Percentiles rank a stretch among this genome's conserved stretches.
Conservation (phyloP, 2,113 vertebrate species). For the Psilopogon haemacephalus region DNA sequence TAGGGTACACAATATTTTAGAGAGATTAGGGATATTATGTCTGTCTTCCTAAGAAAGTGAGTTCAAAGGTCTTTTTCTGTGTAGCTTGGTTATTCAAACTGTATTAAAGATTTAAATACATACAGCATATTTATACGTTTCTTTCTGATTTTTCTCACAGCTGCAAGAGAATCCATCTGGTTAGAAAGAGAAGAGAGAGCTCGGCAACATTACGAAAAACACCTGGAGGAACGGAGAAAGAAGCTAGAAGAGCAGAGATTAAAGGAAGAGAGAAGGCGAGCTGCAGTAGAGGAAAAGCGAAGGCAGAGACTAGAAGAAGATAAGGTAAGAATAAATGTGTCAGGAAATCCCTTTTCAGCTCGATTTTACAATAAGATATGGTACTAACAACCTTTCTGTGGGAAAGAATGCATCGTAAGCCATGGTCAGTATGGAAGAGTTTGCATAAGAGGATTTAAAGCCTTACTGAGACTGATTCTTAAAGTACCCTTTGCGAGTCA, state of each 20-base stretch:
- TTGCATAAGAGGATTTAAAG: background rate
- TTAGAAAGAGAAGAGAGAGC: constrained; percentile 88
- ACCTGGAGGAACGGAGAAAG: constrained; percentile 87
- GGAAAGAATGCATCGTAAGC: background rate
- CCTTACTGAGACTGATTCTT: background rate
- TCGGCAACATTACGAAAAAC: constrained; percentile 88
- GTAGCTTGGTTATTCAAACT: background rate
- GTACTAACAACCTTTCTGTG: background rate
- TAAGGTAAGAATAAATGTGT: constrained; percentile 74
- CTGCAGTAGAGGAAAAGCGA: constrained; percentile 92
- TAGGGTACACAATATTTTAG: background rate
- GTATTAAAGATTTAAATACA: background rate
- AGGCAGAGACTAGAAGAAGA: constrained; percentile 90
- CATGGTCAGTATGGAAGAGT: background rate
- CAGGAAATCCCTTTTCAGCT: background rate
- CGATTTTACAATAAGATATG: background rate
- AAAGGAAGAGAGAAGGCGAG: constrained; percentile 87
- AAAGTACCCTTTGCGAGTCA: background rate
- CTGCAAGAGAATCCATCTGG: constrained; percentile 86
- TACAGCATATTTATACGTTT: background rate
- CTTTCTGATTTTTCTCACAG: constrained; percentile 66
- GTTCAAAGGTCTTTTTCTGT: background rate
- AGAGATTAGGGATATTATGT: background rate
- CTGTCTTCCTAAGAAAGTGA: background rate
- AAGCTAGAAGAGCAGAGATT: constrained; percentile 88